Evolutionary conservation across 2,113 vertebrate species (phyloP).

Genomic region (Aramus guarauna): DNA sequence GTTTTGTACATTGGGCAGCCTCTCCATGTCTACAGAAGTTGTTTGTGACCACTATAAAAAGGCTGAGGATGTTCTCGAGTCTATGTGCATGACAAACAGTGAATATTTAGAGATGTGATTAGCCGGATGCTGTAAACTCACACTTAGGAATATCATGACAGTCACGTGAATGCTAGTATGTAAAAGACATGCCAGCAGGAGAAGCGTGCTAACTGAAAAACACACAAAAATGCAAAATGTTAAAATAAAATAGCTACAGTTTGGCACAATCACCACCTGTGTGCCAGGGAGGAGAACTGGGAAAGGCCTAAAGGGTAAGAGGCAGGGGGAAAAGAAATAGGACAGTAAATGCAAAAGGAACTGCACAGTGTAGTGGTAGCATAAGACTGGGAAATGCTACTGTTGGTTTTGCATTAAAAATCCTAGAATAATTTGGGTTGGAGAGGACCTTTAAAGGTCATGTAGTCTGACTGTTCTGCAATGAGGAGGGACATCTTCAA

Average conservation of each 20-base stretch:
- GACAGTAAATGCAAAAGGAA: neutral
- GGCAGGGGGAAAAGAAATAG: neutral
- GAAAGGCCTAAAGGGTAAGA: neutral
- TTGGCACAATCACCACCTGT: neutral
- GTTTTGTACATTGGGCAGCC: neutral
- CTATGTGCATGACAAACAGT: neutral
- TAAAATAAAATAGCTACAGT: neutral
- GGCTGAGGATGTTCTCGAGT: neutral
- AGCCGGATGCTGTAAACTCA: neutral
- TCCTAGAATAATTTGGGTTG: neutral
- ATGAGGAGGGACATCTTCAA: neutral
- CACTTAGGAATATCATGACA: neutral
- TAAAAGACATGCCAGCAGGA: neutral
- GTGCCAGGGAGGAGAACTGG: neutral
- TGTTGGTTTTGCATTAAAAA: neutral
- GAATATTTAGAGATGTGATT: neutral
- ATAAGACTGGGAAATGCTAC: neutral
- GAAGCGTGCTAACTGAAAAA: neutral
- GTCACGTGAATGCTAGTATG: neutral
- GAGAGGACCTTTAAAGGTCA: neutral
- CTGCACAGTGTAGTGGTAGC: neutral
- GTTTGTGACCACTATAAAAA: neutral
- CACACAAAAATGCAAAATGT: neutral
- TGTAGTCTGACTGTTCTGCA: neutral
- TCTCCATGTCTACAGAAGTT: neutral